phyloP scores from a whole-genome alignment of 2,888 invertebrate species.

The Xestia sexstrigata region DNA sequence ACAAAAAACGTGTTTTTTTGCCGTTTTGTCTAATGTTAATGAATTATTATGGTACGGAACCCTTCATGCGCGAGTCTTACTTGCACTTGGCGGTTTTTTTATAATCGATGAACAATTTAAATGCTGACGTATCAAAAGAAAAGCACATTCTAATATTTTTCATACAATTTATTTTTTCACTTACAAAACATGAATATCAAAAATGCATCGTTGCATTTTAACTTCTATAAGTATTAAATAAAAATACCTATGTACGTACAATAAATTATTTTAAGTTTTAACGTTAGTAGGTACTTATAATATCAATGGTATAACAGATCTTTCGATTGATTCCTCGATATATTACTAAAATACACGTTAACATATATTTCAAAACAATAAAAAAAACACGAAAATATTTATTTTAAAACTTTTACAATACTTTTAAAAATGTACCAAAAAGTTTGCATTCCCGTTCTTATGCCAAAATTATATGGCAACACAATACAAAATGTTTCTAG shows the following conservation, averaged over 20 bases:
- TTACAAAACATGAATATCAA: slow-evolving; percentile 76
- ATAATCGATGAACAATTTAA: not conserved
- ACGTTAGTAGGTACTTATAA: slow-evolving; percentile 77
- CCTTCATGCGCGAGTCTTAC: too few relatives aligned
- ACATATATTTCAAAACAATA: slow-evolving; percentile 57
- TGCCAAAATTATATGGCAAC: slow-evolving; percentile 32
- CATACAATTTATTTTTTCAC: slow-evolving; percentile 66
- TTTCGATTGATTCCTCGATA: slow-evolving; percentile 67
- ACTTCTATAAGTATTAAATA: slow-evolving; percentile 59
- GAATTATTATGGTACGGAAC: too few relatives aligned
- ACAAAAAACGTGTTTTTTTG: too few relatives aligned
- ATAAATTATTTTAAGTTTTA: slow-evolving; percentile 80
- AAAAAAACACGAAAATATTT: slow-evolving; percentile 54
- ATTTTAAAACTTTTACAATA: slow-evolving; percentile 27
- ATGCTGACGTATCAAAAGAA: not conserved
- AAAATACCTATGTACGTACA: slow-evolving; percentile 69
- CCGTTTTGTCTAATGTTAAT: too few relatives aligned
- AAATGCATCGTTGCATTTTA: slow-evolving; percentile 64
- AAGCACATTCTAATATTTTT: slow-evolving; percentile 41
- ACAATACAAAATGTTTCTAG: slow-evolving; percentile 34
- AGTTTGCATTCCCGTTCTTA: slow-evolving; percentile 34
- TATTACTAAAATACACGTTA: slow-evolving; percentile 58
- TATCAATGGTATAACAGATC: slow-evolving; percentile 86
- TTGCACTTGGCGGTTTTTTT: too few relatives aligned
- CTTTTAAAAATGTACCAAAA: slow-evolving; percentile 42